Base-by-base conservation (phyloP, 2,888 invertebrate species). In the Nesidiocoris tenuis region DNA sequence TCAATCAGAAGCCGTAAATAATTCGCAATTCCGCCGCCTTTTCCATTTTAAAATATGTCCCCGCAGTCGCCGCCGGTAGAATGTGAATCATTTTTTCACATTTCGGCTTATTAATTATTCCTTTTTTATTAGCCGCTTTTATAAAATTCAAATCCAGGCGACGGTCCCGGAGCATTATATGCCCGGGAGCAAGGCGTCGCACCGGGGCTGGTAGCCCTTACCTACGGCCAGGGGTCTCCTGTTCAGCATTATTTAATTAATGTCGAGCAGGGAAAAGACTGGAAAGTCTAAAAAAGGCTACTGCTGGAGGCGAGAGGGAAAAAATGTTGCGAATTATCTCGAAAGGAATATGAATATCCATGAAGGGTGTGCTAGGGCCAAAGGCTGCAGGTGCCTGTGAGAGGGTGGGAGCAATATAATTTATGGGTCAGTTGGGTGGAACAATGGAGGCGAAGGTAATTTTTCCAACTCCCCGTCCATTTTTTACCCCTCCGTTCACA, bases 381-480 rank as follows among this genome's bases (percentile, higher is more conserved):
- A 16, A 17, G 55, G 67, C 67, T 54, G 39, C 39, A 39, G 39
- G 39, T 39, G 39, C 12, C 39, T 39, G 39, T 39, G 39, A 39
- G 39, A 39, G 39, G 39, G 39, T 39, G 39, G 39, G 12, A 39
- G 39, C 39, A 39, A 39, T 39, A 67, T 67, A 67, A 67, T 67
- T 67, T 67, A 67, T 67, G 67, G 67, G 67, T 67, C 67, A 67
- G 67, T 67, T 67, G 56, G 67, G 67, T 67, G 55, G 67, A 56
- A 67, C 55, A 67, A 67, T 39, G 56, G 67, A 55, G 18, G 56
- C 39, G 39, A 56, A 56, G 67, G 67, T 67, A 67, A 67, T 67
- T 56, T 67, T 67, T 21, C 39, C 55, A 22, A 17, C 39, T 22
- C 39, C 25, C 25, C 17, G 23, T 17, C 67, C 21, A 16, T 56